phyloP scores from a whole-genome alignment of 2,888 invertebrate genomes.

The Suillia variegata region DNA sequence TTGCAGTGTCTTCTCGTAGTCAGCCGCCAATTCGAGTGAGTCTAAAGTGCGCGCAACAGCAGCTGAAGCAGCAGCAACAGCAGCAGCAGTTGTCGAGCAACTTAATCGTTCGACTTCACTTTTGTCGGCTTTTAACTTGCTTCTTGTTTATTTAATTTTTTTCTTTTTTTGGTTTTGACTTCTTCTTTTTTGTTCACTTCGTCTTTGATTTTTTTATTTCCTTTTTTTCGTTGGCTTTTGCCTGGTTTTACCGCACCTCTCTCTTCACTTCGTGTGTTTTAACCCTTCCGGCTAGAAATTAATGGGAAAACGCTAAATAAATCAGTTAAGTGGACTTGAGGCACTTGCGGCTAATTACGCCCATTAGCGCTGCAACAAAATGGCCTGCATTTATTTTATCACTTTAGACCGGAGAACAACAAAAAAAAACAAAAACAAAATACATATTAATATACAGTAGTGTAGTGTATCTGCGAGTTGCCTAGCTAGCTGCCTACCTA shows the following conservation, averaged over 20 bases:
- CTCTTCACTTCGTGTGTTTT: background rate
- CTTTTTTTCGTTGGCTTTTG: no score
- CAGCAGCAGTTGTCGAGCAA: no score
- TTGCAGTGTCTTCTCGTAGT: no score
- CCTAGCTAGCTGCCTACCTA: no score
- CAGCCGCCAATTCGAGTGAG: no score
- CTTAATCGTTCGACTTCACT: background rate
- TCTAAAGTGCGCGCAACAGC: no score
- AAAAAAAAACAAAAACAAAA: background rate
- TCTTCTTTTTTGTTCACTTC: background rate
- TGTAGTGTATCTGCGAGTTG: no score
- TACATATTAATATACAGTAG: background rate
- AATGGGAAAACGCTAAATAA: background rate
- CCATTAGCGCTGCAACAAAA: constrained; percentile 12
- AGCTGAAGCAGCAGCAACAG: no score
- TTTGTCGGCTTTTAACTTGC: constrained; percentile 7
- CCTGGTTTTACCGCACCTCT: no score
- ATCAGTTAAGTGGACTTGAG: constrained; percentile 13
- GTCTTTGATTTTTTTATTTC: background rate
- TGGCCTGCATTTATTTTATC: constrained; percentile 14
- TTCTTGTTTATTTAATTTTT: no score
- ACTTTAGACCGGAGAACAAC: background rate
- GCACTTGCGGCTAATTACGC: constrained; percentile 7
- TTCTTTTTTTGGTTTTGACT: background rate
- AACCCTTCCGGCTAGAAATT: background rate